Percentiles rank a stretch among this genome's conserved stretches.
Conservation (phyloP, 1,140 invertebrate genomes). For the Lepidotrigona ventralis region DNA sequence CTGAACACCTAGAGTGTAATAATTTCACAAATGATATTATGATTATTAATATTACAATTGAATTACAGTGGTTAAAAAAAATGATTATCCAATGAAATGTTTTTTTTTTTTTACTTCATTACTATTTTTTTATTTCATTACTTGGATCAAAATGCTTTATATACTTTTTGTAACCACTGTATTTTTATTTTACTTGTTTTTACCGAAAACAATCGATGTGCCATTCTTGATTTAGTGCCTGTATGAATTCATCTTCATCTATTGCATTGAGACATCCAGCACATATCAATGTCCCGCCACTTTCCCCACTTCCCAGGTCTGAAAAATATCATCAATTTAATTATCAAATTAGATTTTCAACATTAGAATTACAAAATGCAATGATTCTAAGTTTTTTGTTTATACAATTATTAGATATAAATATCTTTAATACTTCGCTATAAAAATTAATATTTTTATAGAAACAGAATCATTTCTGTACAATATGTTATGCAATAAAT, state of each 20-base stretch:
- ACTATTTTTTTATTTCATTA: too few relatives aligned
- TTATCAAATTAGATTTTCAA: neutral
- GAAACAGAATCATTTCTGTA: neutral
- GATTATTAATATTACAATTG: neutral
- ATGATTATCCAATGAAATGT: neutral
- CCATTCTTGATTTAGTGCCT: constrained; percentile 91
- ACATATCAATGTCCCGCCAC: constrained; percentile 79
- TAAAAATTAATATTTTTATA: neutral
- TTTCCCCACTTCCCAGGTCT: constrained; percentile 77
- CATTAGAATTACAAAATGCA: too few relatives aligned
- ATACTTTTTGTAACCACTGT: neutral
- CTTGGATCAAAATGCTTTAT: neutral
- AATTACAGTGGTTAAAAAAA: neutral
- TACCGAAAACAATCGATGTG: constrained; percentile 93
- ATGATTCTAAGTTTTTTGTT: neutral
- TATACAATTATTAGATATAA: neutral
- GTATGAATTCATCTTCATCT: constrained; percentile 88
- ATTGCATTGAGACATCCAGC: constrained; percentile 87
- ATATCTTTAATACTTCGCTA: neutral
- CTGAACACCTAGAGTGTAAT: constrained; percentile 86
- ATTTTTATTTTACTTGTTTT: constrained; percentile 37
- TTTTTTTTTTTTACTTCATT: neutral
- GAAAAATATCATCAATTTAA: constrained; percentile 19
- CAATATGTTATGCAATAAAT: neutral
- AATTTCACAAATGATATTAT: neutral